Percentiles rank a stretch among this genome's conserved stretches.
These are phyloP conservation scores for Oreocharis arfaki DNA, from an alignment of 2,113 vertebrate species.

Conservation along the genomic window DNA sequence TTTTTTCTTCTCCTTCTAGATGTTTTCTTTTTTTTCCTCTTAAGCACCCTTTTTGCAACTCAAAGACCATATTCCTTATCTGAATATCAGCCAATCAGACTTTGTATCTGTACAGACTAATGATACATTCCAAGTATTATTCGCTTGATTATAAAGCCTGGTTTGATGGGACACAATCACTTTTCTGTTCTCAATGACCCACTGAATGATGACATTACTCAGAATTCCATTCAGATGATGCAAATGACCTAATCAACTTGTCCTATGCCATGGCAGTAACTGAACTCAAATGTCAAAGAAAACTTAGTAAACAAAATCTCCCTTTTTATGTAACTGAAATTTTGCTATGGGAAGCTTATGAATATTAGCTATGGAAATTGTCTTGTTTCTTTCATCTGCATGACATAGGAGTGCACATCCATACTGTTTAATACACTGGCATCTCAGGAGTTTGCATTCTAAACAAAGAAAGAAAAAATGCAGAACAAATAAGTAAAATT, in stretches of 20 bases:
- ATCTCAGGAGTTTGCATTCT: neutral
- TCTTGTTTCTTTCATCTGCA: neutral
- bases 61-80: neutral
- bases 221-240: constrained; percentile 56
- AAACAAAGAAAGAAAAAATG: neutral
- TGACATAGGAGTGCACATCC: neutral
- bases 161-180: constrained; percentile 56
- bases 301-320: constrained; percentile 15
- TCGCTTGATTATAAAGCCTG: constrained; percentile 59
- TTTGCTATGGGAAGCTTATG: neutral
- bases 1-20: neutral
- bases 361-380: neutral
- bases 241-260: constrained; percentile 41
- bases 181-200: constrained; percentile 48
- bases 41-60: neutral
- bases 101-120: neutral
- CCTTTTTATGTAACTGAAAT: neutral
- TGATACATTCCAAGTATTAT: constrained; percentile 45
- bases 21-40: neutral
- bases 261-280: constrained; percentile 20
- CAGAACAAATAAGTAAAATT: neutral
- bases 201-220: constrained; percentile 33
- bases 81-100: constrained; percentile 6
- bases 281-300: constrained; percentile 56
- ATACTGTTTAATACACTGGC: neutral